Base-by-base conservation (phyloP, 2,888 invertebrate genomes). In the Epistrophe grossulariae region DNA sequence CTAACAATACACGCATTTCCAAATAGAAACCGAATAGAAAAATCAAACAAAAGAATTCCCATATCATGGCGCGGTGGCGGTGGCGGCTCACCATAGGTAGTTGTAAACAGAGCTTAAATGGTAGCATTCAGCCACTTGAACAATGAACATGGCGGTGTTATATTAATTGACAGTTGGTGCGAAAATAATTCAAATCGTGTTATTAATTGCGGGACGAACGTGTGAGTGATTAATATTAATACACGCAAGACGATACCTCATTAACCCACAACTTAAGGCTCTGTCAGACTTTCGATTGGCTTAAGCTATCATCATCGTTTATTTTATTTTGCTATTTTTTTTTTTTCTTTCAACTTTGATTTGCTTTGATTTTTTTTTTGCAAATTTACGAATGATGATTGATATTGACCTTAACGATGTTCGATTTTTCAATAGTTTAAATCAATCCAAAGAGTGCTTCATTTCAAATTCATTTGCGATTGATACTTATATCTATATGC, bases 261-360 rank as follows among this genome's bases (percentile, higher is more conserved):
- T 81, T 81, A 68, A 73, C 78, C 81, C 72, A 77, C 45, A 84
- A 73, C 84, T 70, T 64, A 19, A 68, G 60, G 77, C 40, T 52
- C 68, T 35, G 60, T 35, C 35, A 40, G 31, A 43, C 15, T 17
- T 40, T 66, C 35, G 38, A 71, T 71, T 19, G 31, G 59, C 70
- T 40, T 71, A 70, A 68, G 57, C 70, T 45, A 74, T 59, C n/a
- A 78, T 83, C 55, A 60, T 73, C 68, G 55, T 66, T n/a, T n/a
- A n/a, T n/a, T n/a, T n/a, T n/a, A n/a, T n/a, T n/a, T n/a, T n/a
- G n/a, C n/a, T 52, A n/a, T 35, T 57, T 55, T 52, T 66, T 38
- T n/a, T 38, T 59, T 48, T 31, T 31, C 6, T 31, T 1, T 31
- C 28, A 28, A 52, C 60, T 70, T 71, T 74, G 57, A 57, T 24